Base-by-base conservation (phyloP, 2,888 invertebrate species). In the Watsonalla cultraria region DNA sequence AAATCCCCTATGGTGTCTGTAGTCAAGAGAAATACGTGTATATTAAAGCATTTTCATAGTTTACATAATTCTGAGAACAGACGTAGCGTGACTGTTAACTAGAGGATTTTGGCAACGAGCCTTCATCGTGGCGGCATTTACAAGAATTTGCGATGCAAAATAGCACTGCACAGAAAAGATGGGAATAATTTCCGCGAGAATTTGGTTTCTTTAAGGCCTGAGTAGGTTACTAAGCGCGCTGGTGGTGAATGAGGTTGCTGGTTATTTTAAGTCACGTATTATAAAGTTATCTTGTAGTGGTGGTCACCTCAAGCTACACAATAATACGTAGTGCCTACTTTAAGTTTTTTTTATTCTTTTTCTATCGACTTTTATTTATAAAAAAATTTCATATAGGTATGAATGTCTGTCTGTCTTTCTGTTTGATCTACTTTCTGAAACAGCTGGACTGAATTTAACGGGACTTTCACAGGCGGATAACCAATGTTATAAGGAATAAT, bases 101-200 rank as follows among this genome's bases (percentile, higher is more conserved):
- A 61, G 54, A 52, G 59, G 57, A 61, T 58, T 61, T 58, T 55
- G 58, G 55, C 55, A 53, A 49, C 42, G 37, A 50, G 49, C 33
- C 35, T 46, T 39, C 35, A 37, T 15, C 37, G 11, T 34, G 15
- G 37, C 49, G 58, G 54, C 54, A 60, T 62, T 65, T 57, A 55
- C 51, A 57, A 51, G 56, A 59, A 66, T 70, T 70, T 70, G 68
- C 54, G 59, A 56, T 65, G 58, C 61, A 59, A 61, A 61, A 57
- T 51, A 52, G 58, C 51, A 51, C 51, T 56, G 54, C 51, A 45
- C 42, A 35, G 55, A 53, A 60, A 64, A 61, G 56, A 61, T 62
- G 61, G 53, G 58, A 57, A 59, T 57, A 64, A 60, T 60, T 24
- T 53, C 51, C 11, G 11, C 8, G 5, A 42, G 53, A 48, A 45